Conservation (phyloP, 2,888 invertebrate species). For the Pyrochroa serraticornis region DNA sequence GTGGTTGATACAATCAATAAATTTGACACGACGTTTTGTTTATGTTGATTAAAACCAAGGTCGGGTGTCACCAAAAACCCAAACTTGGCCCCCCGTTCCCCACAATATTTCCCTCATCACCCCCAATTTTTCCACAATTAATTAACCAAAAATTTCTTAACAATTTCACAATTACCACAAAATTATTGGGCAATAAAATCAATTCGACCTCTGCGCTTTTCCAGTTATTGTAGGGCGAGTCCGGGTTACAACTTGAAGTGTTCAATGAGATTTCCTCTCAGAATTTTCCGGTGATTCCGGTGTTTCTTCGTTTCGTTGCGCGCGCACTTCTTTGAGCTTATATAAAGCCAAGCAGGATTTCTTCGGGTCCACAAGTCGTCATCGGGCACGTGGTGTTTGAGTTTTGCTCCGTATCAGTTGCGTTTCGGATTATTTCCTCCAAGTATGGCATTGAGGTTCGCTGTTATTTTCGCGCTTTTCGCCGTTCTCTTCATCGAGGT, state of each 20-base stretch:
- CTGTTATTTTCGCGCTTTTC: no score
- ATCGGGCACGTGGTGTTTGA: slow-evolving; percentile 10
- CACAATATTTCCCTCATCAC: background rate
- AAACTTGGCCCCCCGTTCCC: slow-evolving; percentile 25
- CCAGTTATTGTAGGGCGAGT: background rate
- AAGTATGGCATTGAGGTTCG: no score
- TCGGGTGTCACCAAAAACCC: slow-evolving; percentile 28
- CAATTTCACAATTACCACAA: background rate
- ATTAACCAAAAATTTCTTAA: background rate
- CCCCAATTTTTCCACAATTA: background rate
- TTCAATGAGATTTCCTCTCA: background rate
- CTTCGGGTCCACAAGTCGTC: slow-evolving; percentile 26
- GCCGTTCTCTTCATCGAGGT: background rate
- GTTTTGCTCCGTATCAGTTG: background rate
- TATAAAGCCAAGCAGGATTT: slow-evolving; percentile 23
- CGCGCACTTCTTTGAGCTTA: slow-evolving; percentile 24
- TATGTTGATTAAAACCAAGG: slow-evolving; percentile 26
- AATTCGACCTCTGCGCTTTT: slow-evolving; percentile 1
- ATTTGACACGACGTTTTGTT: slow-evolving; percentile 20
- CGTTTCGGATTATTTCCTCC: no score
- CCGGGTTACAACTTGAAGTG: background rate
- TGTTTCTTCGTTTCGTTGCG: slow-evolving; percentile 14
- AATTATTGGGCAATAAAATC: background rate
- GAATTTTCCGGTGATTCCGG: slow-evolving; percentile 16
- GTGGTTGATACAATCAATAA: slow-evolving; percentile 13